Evolutionary conservation across 1,140 invertebrate genomes (phyloP).

Genomic region (Cherax quadricarinatus): DNA sequence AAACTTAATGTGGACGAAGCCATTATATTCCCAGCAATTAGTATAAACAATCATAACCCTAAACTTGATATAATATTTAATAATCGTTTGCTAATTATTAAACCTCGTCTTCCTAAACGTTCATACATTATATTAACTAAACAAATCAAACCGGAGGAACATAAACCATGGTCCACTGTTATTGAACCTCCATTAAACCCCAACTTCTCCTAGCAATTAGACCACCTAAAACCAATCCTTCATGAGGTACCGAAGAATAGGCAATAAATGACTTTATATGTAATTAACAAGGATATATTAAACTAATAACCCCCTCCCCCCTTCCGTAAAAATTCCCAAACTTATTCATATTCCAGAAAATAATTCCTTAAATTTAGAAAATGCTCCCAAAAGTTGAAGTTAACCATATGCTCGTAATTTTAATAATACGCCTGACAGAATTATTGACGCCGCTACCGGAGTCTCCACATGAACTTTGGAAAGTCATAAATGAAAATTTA

Average conservation of each 20-base stretch:
- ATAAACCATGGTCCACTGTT: constrained; percentile 16
- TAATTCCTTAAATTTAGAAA: not conserved
- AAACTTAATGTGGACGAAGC: not conserved
- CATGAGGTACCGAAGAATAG: constrained; percentile 40
- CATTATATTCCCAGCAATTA: constrained; percentile 4
- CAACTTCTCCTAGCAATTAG: not conserved
- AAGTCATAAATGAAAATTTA: constrained; percentile 16
- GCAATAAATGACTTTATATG: constrained; percentile 42
- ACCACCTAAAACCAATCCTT: constrained; percentile 14
- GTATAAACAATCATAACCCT: constrained; percentile 11
- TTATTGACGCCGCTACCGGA: constrained; percentile 30
- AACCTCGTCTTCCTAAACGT: constrained; percentile 3
- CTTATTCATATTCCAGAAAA: constrained; percentile 5
- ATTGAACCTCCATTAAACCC: not conserved
- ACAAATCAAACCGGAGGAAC: constrained; percentile 29
- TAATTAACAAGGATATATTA: constrained; percentile 23
- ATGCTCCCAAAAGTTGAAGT: not conserved
- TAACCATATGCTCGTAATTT: constrained; percentile 28
- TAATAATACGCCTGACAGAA: constrained; percentile 45
- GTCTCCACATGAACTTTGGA: constrained; percentile 35
- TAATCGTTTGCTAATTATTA: constrained; percentile 11
- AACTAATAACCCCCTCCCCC: not conserved
- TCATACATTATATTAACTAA: constrained; percentile 19
- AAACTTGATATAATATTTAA: constrained; percentile 4
- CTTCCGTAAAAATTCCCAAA: too few species aligned